Evolutionary conservation across 2,888 invertebrate genomes (phyloP).

Genomic region (Patella caerulea): DNA sequence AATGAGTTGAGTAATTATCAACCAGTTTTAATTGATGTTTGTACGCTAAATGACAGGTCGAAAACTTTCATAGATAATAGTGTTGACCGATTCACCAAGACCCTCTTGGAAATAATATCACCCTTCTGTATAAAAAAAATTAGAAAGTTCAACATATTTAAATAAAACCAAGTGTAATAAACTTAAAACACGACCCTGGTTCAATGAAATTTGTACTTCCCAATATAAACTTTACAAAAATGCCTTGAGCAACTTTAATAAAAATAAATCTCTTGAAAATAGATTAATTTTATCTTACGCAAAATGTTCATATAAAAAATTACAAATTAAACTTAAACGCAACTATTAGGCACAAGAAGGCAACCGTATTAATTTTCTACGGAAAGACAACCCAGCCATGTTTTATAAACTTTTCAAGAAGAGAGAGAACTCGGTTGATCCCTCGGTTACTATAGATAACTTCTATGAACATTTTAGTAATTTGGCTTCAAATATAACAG

Average conservation of each 20-base stretch:
- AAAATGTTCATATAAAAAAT: not conserved
- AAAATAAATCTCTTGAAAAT: not conserved
- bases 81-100: not conserved
- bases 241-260: not conserved
- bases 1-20: not conserved
- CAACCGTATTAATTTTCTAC: not conserved
- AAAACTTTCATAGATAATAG: not conserved
- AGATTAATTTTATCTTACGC: not conserved
- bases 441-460: not conserved
- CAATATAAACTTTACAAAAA: not conserved
- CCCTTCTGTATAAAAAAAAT: not conserved
- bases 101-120: not conserved
- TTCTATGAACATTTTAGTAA: constrained; percentile 6
- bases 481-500: not conserved
- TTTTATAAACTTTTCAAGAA: not conserved
- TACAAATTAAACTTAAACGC: not conserved
- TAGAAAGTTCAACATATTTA: not conserved
- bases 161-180: not conserved
- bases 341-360: not conserved
- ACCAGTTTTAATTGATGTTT: not conserved
- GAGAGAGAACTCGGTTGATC: not conserved
- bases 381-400: not conserved
- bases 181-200: not conserved
- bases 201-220: not conserved
- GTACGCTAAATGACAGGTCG: not conserved